A percentile compares a stretch with the other conserved stretches of the same genome.
Conservation (phyloP, 2,888 invertebrate species). For the Caradrina clavipalpis region DNA sequence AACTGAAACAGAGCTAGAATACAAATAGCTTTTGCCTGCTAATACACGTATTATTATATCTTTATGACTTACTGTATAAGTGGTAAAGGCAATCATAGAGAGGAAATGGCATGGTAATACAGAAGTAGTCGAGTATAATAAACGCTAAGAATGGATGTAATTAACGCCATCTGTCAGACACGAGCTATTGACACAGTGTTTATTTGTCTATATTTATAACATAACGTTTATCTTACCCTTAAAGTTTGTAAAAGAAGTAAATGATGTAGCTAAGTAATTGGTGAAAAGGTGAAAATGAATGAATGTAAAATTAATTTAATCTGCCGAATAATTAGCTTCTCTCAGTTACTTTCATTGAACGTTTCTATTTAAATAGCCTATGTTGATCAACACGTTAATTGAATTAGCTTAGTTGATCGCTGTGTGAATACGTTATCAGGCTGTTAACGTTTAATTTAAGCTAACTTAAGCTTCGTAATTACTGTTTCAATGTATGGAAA, state of each 20-base stretch:
- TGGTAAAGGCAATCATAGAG: constrained; percentile 8
- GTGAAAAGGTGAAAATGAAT: not conserved
- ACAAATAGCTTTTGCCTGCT: not conserved
- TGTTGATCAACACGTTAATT: constrained; percentile 15
- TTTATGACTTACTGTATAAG: constrained; percentile 1
- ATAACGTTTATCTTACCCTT: not conserved
- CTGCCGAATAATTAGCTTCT: not conserved
- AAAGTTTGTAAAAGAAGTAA: not conserved
- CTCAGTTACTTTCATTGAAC: constrained; percentile 23
- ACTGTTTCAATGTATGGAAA: constrained; percentile 12
- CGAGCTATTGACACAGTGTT: not conserved
- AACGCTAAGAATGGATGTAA: constrained; percentile 36
- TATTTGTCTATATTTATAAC: constrained; percentile 2
- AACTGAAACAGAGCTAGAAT: not conserved
- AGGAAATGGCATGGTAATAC: constrained; percentile 39
- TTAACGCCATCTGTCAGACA: constrained; percentile 33
- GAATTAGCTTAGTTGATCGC: not conserved
- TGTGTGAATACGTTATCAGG: constrained; percentile 16
- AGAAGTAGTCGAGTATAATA: constrained; percentile 12
- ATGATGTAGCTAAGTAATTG: not conserved
- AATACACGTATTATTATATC: not conserved
- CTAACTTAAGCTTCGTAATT: constrained; percentile 11
- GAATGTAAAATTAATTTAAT: not conserved
- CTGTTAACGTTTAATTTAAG: not conserved
- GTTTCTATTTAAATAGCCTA: constrained; percentile 34